Percentiles rank a stretch among this genome's conserved stretches.
phyloP scores from a whole-genome alignment of 2,888 invertebrate species.

The Eudasyphora cyanicolor region DNA sequence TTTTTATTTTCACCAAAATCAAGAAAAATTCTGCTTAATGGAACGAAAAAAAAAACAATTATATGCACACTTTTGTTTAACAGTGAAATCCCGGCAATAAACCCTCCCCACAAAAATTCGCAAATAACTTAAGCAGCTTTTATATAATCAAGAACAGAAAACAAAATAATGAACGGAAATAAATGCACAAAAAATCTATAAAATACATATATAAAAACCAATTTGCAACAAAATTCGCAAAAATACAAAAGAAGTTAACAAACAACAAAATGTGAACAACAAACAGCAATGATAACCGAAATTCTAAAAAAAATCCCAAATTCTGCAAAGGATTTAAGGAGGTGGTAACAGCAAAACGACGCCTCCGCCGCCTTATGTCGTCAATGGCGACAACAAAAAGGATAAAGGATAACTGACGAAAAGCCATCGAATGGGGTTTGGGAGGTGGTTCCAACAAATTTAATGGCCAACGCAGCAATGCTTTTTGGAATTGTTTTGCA shows the following conservation, averaged over 20 bases:
- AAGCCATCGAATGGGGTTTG: neutral
- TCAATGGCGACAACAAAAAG: neutral
- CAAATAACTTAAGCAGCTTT: neutral
- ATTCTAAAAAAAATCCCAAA: neutral
- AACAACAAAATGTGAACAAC: no score
- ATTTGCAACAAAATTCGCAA: no score
- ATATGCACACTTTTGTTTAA: no score
- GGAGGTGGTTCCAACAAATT: neutral
- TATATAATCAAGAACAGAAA: neutral
- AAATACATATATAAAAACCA: no score
- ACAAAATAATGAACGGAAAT: neutral
- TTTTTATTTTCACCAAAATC: neutral
- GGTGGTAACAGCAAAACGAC: neutral
- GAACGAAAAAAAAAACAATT: no score
- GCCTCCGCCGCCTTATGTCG: neutral
- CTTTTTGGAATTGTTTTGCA: neutral
- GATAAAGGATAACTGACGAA: neutral
- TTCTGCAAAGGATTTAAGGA: neutral
- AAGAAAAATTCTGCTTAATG: no score
- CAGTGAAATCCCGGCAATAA: neutral
- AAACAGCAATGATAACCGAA: neutral
- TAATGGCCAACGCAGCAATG: neutral
- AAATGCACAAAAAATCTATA: neutral
- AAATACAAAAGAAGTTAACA: no score
- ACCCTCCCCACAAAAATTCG: neutral